Percentiles rank a stretch among this genome's conserved stretches.
These are phyloP conservation scores for Scrobipalpa costella DNA, from an alignment of 2,888 invertebrate species.

Conservation along the genomic window DNA sequence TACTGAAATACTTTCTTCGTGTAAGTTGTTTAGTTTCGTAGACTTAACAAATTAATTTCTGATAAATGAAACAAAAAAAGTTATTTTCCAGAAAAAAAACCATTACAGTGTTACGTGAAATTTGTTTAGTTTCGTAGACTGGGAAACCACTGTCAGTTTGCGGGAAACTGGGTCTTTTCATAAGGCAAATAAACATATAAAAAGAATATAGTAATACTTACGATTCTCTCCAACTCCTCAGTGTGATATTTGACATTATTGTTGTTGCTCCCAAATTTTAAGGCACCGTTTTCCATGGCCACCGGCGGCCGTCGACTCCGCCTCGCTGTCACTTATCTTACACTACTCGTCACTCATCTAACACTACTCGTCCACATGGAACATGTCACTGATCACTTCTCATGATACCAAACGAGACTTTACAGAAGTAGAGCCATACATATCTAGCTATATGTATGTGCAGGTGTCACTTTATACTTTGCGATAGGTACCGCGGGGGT, in stretches of 20 bases:
- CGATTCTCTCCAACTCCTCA: conserved; percentile 46
- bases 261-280: conserved; percentile 82
- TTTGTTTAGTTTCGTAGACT: no score
- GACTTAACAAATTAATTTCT: no score
- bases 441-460: background rate
- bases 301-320: conserved; percentile 67
- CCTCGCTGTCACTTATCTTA: conserved; percentile 48
- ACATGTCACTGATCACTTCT: conserved; percentile 35
- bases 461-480: conserved; percentile 24
- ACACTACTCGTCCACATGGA: conserved; percentile 55
- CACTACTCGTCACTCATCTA: conserved; percentile 50
- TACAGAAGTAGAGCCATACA: background rate
- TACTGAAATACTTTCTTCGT: no score
- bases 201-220: background rate
- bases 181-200: background rate
- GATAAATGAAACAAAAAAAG: no score
- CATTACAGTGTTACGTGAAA: no score
- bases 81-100: no score
- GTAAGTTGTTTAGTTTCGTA: no score
- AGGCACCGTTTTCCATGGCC: conserved; percentile 82
- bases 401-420: conserved; percentile 3
- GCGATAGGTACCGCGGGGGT: conserved; percentile 16
- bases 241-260: conserved; percentile 70
- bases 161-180: no score
- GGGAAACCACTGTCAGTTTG: no score